Conservation (phyloP, 2,888 invertebrate species). For the Carpatolechia fugitivella region DNA sequence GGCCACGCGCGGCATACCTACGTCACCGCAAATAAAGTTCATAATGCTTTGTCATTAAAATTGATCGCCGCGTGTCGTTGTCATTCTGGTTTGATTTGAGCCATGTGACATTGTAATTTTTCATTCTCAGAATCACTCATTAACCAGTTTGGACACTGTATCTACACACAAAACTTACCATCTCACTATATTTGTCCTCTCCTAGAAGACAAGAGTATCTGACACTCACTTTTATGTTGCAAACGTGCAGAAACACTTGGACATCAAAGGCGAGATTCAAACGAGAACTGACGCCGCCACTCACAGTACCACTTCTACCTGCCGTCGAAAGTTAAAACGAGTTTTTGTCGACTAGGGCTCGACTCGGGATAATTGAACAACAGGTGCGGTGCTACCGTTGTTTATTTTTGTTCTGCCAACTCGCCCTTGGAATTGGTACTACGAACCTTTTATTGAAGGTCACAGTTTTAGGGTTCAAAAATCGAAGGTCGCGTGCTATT, state of each 20-base stretch:
- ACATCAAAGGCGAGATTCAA: not conserved
- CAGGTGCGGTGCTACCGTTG: slow-evolving; percentile 48
- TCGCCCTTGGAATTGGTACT: slow-evolving; percentile 5
- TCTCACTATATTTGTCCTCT: no score
- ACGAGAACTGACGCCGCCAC: not conserved
- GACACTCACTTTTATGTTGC: no score
- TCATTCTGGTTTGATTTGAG: no score
- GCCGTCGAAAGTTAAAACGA: slow-evolving; percentile 26
- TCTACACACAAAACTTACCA: no score
- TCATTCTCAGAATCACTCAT: no score
- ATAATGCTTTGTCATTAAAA: no score
- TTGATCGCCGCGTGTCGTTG: no score
- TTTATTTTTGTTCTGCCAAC: slow-evolving; percentile 43
- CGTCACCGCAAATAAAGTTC: no score
- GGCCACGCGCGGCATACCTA: no score
- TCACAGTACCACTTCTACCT: slow-evolving; percentile 16
- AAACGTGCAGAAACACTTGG: not conserved
- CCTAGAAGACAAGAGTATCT: no score
- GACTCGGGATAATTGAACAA: slow-evolving; percentile 48
- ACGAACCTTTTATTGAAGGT: not conserved
- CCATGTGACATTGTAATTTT: no score
- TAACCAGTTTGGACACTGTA: no score
- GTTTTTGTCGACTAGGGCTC: slow-evolving; percentile 41
- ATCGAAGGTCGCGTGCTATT: not conserved
- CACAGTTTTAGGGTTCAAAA: not conserved